Evolutionary conservation across 2,113 vertebrate species (phyloP).

Genomic region (Microtus ochrogaster): DNA sequence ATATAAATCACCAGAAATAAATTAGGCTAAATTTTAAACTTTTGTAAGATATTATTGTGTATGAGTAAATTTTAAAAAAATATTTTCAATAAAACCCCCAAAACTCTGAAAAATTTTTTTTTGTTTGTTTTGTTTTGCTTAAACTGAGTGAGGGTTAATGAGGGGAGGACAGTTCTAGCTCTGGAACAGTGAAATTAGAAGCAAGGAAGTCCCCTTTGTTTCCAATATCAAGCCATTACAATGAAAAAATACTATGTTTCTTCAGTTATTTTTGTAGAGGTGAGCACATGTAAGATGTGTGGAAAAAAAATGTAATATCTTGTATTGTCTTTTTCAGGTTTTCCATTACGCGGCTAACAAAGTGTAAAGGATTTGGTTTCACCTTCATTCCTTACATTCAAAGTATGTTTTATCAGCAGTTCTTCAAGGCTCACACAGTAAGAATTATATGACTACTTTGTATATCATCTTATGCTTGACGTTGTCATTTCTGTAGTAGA

Average conservation of each 20-base stretch:
- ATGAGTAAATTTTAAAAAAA: not conserved
- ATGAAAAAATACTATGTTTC: not conserved
- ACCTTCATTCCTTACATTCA: not conserved
- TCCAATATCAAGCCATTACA: not conserved
- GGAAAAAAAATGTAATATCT: not conserved
- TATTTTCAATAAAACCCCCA: not conserved
- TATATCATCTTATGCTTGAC: conserved; percentile 13
- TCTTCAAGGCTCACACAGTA: conserved; percentile 7
- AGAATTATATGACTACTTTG: not conserved
- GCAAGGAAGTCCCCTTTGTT: not conserved
- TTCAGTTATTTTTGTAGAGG: not conserved
- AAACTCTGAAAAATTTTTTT: not conserved
- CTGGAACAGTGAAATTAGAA: not conserved
- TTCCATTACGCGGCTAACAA: not conserved
- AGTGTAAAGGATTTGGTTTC: not conserved
- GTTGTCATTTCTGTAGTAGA: conserved; percentile 30
- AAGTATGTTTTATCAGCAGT: not conserved
- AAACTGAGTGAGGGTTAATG: not conserved
- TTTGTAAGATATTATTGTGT: not conserved
- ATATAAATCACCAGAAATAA: not conserved
- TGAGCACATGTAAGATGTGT: not conserved
- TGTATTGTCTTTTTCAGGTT: conserved; percentile 26
- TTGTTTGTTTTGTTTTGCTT: not conserved
- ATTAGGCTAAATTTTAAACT: not conserved
- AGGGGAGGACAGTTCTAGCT: not conserved